Evolutionary conservation across 2,797 vertebrate genomes (phyloP).

Genomic region (Sitta carolinensis): DNA sequence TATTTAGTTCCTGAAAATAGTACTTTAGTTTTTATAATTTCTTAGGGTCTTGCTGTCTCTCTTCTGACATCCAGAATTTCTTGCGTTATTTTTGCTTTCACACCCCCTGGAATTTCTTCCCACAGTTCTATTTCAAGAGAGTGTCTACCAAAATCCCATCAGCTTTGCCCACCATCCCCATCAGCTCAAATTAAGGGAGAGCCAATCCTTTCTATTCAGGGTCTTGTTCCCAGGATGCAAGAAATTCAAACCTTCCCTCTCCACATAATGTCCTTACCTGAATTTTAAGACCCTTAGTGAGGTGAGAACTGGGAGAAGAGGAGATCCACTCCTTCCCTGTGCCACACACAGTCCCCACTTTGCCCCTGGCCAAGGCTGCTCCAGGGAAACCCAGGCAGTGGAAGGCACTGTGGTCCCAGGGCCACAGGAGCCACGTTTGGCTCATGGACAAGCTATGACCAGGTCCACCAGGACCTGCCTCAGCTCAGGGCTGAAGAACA

Average conservation of each 20-base stretch:
- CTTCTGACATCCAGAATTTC: background rate
- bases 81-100: background rate
- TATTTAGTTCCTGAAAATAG: background rate
- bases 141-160: conserved; percentile 22
- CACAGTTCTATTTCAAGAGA: conserved; percentile 23
- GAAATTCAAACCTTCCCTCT: conserved; percentile 4
- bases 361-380: background rate
- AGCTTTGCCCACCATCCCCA: conserved; percentile 7
- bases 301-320: background rate
- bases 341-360: fast-evolving
- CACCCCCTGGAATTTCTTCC: conserved; percentile 27
- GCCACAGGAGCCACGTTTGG: fast-evolving
- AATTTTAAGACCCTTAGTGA: background rate
- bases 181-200: conserved; percentile 27
- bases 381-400: fast-evolving
- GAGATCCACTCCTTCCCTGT: background rate
- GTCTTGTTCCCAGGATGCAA: background rate
- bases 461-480: background rate
- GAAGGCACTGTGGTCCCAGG: fast-evolving
- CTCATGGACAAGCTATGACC: background rate
- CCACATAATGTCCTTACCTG: background rate
- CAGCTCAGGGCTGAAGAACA: background rate
- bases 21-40: background rate
- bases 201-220: conserved; percentile 2
- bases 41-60: background rate